phyloP scores from a whole-genome alignment of 1,140 invertebrate genomes.

The Dendroctonus valens region DNA sequence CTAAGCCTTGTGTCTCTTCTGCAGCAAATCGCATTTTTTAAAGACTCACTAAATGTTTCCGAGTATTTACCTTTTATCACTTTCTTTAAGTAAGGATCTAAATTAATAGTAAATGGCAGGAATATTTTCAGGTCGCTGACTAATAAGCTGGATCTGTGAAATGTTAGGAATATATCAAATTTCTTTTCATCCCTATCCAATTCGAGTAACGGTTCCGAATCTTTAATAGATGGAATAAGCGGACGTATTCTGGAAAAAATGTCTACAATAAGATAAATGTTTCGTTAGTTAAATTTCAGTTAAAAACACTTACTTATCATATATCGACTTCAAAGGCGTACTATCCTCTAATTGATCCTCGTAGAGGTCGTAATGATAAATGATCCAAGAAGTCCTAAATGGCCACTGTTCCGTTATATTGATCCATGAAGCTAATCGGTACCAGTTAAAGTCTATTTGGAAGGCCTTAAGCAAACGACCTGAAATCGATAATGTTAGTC shows the following conservation, averaged over 20 bases:
- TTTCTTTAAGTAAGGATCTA: constrained; percentile 95
- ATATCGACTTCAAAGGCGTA: constrained; percentile 81
- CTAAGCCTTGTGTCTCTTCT: constrained; percentile 63
- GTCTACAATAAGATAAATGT: neutral
- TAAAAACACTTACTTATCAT: constrained; percentile 77
- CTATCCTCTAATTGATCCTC: constrained; percentile 86
- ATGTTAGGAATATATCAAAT: constrained; percentile 87
- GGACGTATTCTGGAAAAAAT: constrained; percentile 65
- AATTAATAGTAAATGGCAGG: constrained; percentile 93
- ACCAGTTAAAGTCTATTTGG: constrained; percentile 99
- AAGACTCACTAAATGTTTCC: neutral
- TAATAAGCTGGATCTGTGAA: constrained; percentile 77
- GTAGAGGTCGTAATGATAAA: constrained; percentile 86
- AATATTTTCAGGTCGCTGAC: constrained; percentile 91
- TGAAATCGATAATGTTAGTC: constrained; percentile 47
- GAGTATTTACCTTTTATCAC: constrained; percentile 78
- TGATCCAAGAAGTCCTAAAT: constrained; percentile 95
- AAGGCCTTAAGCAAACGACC: constrained; percentile 95
- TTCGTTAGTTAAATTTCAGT: neutral
- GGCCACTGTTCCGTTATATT: constrained; percentile 99
- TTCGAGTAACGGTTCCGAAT: constrained; percentile 84
- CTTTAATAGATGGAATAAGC: constrained; percentile 79
- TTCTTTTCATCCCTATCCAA: constrained; percentile 93
- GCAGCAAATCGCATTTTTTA: neutral
- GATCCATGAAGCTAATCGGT: constrained; percentile 94